phyloP scores from a whole-genome alignment of 1,140 invertebrate species.

The Pseudachorutes palmiensis region DNA sequence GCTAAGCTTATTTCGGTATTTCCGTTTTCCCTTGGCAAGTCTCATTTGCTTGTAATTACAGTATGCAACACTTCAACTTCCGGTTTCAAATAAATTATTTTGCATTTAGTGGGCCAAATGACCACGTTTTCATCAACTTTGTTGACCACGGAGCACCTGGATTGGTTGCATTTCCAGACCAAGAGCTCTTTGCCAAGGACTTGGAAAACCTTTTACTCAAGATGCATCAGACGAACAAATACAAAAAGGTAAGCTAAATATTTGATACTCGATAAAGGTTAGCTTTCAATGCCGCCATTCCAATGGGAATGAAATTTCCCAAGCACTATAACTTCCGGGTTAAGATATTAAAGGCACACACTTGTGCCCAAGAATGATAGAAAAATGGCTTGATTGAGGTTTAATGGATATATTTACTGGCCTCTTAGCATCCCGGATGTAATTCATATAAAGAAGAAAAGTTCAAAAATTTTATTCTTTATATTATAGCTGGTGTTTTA shows the following conservation, averaged over 20 bases:
- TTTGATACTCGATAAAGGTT: background rate
- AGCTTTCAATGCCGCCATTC: too few species aligned
- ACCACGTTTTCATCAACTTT: conserved; percentile 58
- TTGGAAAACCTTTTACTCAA: conserved; percentile 43
- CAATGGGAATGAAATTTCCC: too few species aligned
- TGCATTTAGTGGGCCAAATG: conserved; percentile 50
- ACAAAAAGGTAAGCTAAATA: conserved; percentile 40
- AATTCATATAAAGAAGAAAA: too few species aligned
- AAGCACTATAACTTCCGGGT: too few species aligned
- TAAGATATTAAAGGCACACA: background rate
- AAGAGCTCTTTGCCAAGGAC: conserved; percentile 40
- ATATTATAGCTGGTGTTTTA: conserved; percentile 53
- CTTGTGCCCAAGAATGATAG: background rate
- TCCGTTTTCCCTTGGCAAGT: too few species aligned
- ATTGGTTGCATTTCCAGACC: conserved; percentile 51
- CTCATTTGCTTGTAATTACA: too few species aligned
- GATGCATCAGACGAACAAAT: conserved; percentile 48
- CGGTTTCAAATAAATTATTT: conserved; percentile 11
- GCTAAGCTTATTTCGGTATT: too few species aligned
- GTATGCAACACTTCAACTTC: too few species aligned
- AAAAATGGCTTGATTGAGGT: background rate
- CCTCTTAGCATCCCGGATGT: too few species aligned
- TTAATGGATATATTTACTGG: too few species aligned
- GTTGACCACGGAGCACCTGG: conserved; percentile 57
- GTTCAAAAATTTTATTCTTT: background rate